Conservation (phyloP, 53 echinoderm and acorn worm species). For the Luidia sarsii region DNA sequence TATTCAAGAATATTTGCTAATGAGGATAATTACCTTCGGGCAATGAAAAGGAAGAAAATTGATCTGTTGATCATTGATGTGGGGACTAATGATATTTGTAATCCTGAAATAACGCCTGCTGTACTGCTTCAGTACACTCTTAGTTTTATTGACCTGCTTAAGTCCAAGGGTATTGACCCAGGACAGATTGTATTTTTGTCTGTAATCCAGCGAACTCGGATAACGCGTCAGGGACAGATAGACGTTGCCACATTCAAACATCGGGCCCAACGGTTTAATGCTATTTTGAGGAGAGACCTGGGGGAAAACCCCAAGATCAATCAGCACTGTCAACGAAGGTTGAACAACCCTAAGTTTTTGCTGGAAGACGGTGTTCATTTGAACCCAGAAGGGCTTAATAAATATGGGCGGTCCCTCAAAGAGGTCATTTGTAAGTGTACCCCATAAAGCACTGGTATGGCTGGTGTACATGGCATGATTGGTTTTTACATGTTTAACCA, state of each 20-base stretch:
- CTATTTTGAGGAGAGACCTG: neutral
- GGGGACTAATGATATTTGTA: conserved; percentile 35
- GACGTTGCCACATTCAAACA: conserved; percentile 36
- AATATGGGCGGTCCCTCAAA: conserved; percentile 6
- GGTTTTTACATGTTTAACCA: too few species aligned
- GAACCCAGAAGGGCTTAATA: neutral
- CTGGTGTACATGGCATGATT: too few species aligned
- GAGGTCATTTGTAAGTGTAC: too few species aligned
- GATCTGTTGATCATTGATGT: conserved; percentile 2
- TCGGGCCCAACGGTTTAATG: conserved; percentile 13
- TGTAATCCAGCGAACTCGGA: neutral
- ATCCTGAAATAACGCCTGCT: conserved; percentile 4
- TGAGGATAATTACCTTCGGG: neutral
- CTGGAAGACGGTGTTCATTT: conserved; percentile 7
- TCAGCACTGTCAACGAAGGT: neutral
- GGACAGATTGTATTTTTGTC: neutral
- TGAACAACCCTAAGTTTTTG: conserved; percentile 22
- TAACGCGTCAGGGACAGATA: conserved; percentile 9
- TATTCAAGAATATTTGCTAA: neutral
- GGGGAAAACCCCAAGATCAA: neutral
- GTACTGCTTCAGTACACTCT: neutral
- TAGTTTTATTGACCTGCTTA: conserved; percentile 1
- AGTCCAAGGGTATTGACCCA: neutral
- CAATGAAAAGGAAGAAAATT: conserved; percentile 17
- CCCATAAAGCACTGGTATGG: too few species aligned